These are phyloP conservation scores for Hydractinia symbiolongicarpus DNA, from an alignment of 30 jellyfish, hydroid and myxozoan genomes.

Conservation along the genomic window DNA sequence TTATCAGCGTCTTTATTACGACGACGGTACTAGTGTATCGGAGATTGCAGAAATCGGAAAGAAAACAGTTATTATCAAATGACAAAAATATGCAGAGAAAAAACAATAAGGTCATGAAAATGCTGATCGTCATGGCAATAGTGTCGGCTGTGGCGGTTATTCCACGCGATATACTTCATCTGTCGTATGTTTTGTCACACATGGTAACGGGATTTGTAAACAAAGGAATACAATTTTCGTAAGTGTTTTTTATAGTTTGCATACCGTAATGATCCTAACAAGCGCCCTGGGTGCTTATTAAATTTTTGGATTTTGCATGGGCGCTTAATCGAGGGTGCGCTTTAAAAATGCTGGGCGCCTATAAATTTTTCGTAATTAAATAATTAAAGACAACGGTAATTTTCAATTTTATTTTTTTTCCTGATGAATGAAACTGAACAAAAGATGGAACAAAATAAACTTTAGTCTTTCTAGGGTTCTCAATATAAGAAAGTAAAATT, in stretches of 20 bases:
- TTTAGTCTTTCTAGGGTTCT: too few relatives aligned
- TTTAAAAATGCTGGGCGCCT: too few relatives aligned
- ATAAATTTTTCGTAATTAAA: too few relatives aligned
- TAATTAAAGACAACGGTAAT: too few relatives aligned
- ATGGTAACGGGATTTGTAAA: neutral
- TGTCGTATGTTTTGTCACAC: slow-evolving; percentile 51
- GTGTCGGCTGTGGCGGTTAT: slow-evolving; percentile 40
- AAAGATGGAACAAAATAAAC: too few relatives aligned
- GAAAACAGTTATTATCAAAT: slow-evolving; percentile 11
- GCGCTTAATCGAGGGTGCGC: too few relatives aligned
- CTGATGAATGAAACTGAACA: too few relatives aligned
- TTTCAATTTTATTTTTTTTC: too few relatives aligned
- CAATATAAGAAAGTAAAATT: too few relatives aligned
- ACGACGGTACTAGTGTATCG: slow-evolving; percentile 26
- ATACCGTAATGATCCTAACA: too few relatives aligned
- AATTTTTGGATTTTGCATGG: too few relatives aligned
- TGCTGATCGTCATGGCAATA: slow-evolving; percentile 43
- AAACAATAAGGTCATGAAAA: slow-evolving; percentile 27
- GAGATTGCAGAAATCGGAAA: slow-evolving; percentile 19
- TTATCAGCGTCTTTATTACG: slow-evolving; percentile 37
- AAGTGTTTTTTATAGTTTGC: neutral
- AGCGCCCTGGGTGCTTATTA: too few relatives aligned
- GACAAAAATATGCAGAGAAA: neutral
- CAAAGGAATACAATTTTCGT: neutral
- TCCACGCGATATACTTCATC: slow-evolving; percentile 65